These are phyloP conservation scores for Staurois parvus DNA, from an alignment of 2,797 vertebrate species.

Conservation along the genomic window DNA sequence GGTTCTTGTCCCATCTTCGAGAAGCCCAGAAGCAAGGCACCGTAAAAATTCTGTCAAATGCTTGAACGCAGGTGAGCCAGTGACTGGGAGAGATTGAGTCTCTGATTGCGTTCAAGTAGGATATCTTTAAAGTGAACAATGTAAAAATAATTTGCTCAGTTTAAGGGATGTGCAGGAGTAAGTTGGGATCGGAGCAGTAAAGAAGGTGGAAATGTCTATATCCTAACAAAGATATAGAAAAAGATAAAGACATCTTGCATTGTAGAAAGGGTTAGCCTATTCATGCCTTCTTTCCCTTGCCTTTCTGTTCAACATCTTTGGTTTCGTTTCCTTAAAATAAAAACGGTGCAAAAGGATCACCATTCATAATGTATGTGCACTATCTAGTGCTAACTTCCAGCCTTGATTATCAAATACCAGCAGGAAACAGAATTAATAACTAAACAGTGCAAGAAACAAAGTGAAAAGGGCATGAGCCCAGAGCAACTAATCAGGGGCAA, in stretches of 20 bases:
- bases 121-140: constrained; percentile 18
- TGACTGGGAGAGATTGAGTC: constrained; percentile 10
- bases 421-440: neutral
- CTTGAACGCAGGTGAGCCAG: constrained; percentile 1
- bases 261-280: neutral
- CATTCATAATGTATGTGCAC: neutral
- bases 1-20: constrained; percentile 4
- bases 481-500: neutral
- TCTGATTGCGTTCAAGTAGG: constrained; percentile 7
- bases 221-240: neutral
- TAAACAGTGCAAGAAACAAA: neutral
- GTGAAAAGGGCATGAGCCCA: neutral
- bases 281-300: neutral
- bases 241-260: neutral
- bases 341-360: neutral
- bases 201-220: neutral
- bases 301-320: neutral
- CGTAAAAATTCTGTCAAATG: neutral
- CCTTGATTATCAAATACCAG: neutral
- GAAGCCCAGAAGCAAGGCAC: neutral
- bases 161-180: neutral
- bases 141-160: constrained; percentile 10
- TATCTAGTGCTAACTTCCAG: neutral
- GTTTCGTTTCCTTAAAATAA: neutral
- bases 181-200: constrained; percentile 3